Evolutionary conservation across 2,113 vertebrate genomes (phyloP).

Genomic region (Chitala chitala): DNA sequence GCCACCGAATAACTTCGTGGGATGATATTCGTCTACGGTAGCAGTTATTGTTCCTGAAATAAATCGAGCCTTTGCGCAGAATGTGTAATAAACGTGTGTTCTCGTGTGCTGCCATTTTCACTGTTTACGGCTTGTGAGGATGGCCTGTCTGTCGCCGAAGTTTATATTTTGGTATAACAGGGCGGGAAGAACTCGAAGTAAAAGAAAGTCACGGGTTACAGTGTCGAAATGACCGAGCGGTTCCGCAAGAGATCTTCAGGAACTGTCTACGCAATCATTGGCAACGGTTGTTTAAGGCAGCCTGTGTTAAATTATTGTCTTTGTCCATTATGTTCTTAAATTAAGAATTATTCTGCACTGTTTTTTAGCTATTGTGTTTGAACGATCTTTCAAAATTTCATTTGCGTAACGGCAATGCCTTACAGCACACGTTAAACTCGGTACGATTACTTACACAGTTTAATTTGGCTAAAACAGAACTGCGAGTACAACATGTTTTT

Average conservation of each 20-base stretch:
- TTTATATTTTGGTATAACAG: slow-evolving; percentile 5
- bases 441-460: no score
- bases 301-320: no score
- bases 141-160: not conserved
- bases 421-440: no score
- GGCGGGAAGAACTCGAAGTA: slow-evolving; percentile 11
- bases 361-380: no score
- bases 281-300: no score
- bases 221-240: not conserved
- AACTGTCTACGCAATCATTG: no score
- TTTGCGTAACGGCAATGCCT: no score
- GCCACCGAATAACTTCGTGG: not conserved
- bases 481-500: no score
- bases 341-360: no score
- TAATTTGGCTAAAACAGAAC: no score
- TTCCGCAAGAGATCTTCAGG: not conserved
- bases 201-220: not conserved
- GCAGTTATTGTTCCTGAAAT: not conserved
- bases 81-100: slow-evolving; percentile 12
- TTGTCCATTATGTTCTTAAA: no score
- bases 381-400: no score
- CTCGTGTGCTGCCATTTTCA: slow-evolving; percentile 25
- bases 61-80: slow-evolving; percentile 7
- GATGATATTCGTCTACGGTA: not conserved
- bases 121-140: not conserved